Conservation (phyloP, 30 jellyfish, hydroid and myxozoan species). For the Catostylus mosaicus region DNA sequence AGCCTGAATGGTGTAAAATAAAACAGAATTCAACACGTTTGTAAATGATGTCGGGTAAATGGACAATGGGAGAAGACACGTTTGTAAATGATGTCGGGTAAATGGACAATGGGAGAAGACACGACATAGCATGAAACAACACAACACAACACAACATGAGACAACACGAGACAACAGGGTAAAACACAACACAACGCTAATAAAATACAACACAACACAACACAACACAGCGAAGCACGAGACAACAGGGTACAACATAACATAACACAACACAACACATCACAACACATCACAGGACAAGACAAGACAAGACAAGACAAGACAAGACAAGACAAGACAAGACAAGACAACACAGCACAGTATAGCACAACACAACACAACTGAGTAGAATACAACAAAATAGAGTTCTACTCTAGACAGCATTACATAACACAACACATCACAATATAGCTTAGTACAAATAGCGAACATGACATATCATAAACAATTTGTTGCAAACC, state of each 20-base stretch:
- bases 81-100: no score
- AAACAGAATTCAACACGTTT: no score
- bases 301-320: background rate
- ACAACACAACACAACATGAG: background rate
- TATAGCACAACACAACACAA: background rate
- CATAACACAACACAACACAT: background rate
- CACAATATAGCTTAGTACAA: background rate
- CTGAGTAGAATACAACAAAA: background rate
- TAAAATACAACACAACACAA: background rate
- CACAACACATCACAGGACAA: background rate
- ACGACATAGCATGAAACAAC: background rate
- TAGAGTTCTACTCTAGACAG: no score
- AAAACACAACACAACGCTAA: background rate
- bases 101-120: no score
- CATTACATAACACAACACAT: background rate
- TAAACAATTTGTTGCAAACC: background rate
- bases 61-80: no score
- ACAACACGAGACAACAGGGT: background rate
- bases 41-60: no score
- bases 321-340: no score
- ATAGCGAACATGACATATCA: background rate
- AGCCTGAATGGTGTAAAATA: no score
- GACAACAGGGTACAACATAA: no score
- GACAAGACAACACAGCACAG: background rate
- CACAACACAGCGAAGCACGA: background rate